A percentile compares a stretch with the other conserved stretches of the same genome.
Conservation (phyloP, 2,888 invertebrate species). For the Myopa tessellatipennis region DNA sequence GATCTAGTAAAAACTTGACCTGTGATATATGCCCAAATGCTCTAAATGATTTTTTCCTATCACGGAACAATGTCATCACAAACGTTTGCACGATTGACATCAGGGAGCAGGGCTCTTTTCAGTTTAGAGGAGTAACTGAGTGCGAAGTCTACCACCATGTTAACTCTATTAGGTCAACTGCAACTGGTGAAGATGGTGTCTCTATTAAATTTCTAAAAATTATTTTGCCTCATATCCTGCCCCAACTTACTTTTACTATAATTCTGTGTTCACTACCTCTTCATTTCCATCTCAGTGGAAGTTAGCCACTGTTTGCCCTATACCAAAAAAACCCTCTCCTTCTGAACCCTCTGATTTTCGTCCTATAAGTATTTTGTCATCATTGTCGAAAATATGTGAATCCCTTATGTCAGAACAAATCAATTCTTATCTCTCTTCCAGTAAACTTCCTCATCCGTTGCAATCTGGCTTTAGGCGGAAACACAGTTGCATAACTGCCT, state of each 20-base stretch:
- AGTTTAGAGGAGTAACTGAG: background rate
- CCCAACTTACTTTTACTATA: background rate
- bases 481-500: too few species aligned
- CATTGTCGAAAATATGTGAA: constrained; percentile 7
- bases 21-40: background rate
- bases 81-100: too few species aligned
- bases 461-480: too few species aligned
- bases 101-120: background rate
- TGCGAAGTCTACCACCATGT: background rate
- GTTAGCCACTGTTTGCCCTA: background rate
- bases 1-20: too few species aligned
- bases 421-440: background rate
- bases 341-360: background rate
- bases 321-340: constrained; percentile 4
- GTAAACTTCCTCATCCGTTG: too few species aligned
- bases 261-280: too few species aligned
- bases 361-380: background rate
- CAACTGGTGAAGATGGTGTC: background rate
- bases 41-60: background rate
- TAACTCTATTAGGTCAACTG: background rate
- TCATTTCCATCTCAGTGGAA: too few species aligned
- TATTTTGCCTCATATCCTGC: background rate
- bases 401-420: constrained; percentile 7
- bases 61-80: too few species aligned
- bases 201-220: constrained; percentile 4